These are phyloP conservation scores for Drosophila punjabiensis DNA, from an alignment of 1,140 invertebrate genomes.

Conservation along the genomic window DNA sequence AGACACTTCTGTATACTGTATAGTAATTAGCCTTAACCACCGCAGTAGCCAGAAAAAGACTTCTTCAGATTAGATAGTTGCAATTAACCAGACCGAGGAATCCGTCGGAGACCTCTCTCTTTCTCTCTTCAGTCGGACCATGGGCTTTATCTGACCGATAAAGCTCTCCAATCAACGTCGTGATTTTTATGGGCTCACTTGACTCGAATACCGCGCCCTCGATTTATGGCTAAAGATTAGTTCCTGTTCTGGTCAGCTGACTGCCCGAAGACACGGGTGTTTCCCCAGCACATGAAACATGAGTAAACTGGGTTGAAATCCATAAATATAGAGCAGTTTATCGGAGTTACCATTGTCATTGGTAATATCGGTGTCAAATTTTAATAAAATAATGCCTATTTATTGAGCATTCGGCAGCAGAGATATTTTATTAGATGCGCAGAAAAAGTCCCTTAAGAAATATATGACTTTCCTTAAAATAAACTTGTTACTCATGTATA, in stretches of 20 bases:
- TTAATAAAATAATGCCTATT: conserved; percentile 17
- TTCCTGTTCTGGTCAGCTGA: conserved; percentile 63
- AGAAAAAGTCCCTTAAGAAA: background rate
- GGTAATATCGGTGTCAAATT: conserved; percentile 30
- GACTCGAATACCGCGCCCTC: conserved; percentile 31
- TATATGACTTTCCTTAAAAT: background rate
- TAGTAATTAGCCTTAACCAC: conserved; percentile 29
- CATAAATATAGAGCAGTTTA: conserved; percentile 37
- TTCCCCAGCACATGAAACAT: conserved; percentile 31
- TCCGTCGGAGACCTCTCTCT: conserved; percentile 1
- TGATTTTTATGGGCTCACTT: conserved; percentile 74
- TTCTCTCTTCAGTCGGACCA: background rate
- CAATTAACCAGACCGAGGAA: conserved; percentile 23
- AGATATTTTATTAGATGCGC: conserved; percentile 6
- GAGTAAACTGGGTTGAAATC: conserved; percentile 2
- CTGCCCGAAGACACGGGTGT: conserved; percentile 31
- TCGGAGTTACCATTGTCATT: conserved; percentile 41
- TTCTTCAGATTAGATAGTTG: conserved; percentile 34
- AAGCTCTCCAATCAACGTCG: conserved; percentile 57
- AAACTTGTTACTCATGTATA: background rate
- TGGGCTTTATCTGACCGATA: conserved; percentile 20
- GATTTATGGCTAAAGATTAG: conserved; percentile 69
- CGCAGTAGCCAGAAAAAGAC: conserved; percentile 40
- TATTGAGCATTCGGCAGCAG: background rate
- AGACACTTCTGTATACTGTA: conserved; percentile 21